Base-by-base conservation (phyloP, 2,113 vertebrate genomes). In the Dinomys branickii region DNA sequence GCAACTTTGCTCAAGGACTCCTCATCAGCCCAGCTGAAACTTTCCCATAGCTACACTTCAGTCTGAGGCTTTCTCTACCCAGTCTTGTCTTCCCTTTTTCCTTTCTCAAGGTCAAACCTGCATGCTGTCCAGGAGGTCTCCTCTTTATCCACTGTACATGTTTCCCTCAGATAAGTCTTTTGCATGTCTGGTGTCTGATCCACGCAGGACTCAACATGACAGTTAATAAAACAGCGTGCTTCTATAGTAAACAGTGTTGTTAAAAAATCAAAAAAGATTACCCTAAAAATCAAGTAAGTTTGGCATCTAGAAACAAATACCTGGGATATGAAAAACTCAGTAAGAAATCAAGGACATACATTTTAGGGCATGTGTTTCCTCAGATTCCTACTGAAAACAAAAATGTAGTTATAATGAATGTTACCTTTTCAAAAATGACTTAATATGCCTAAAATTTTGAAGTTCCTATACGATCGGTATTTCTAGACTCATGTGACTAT, bases 351-450 rank as follows among this genome's bases (percentile, higher is more conserved):
- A 38, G 59, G 33, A 94, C 14, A 56, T 26, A 90, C 19, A 81
- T 89, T 93, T 93, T 81, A 97, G 96, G 50, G n/a, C 17, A 52
- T 63, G 33, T 19, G 89, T 69, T 80, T 94, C 63, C 67, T 95
- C 84, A 82, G 20, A 91, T 84, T 86, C 44, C 71, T 91, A 86
- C 88, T 77, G 73, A 83, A 96, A 95, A 87, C 33, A 56, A 88
- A 90, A 85, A 56, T 75, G 30, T 30, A 90, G 22, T 56, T 81
- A 52, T 17, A 94, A 8, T 63, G 47, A 78, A 78, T 52, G 47
- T 52, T 33, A 80, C 33, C 22, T 61, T 90, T 73, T 38, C 26
- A 54, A 85, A 95, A 97, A 75, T 52, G 38, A 88, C 20, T 89
- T 59, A 87, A 38, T 69, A 91, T 84, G 78, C 56, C 52, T 94